Evolutionary conservation across 1,140 invertebrate genomes (phyloP).

Genomic region (Anadara kagoshimensis): DNA sequence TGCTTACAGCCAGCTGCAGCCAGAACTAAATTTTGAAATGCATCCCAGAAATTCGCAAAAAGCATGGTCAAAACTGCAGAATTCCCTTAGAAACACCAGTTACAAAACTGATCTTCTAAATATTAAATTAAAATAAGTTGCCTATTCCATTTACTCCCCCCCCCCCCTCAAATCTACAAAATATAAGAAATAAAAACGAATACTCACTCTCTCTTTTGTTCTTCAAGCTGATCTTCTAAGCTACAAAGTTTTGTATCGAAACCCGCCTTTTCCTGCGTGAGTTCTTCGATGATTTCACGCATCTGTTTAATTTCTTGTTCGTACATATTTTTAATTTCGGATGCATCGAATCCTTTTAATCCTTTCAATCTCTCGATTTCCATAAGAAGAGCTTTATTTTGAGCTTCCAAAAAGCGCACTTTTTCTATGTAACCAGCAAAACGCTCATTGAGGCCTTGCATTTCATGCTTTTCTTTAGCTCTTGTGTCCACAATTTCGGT

Average conservation of each 20-base stretch:
- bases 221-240: slow-evolving; percentile 51
- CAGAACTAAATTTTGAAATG: too few species aligned
- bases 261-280: slow-evolving; percentile 52
- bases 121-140: too few species aligned
- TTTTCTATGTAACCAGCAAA: slow-evolving; percentile 77
- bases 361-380: slow-evolving; percentile 73
- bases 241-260: slow-evolving; percentile 48
- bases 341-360: slow-evolving; percentile 29
- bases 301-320: slow-evolving; percentile 55
- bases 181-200: not conserved
- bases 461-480: slow-evolving; percentile 75
- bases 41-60: too few species aligned
- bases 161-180: too few species aligned
- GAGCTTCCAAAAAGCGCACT: slow-evolving; percentile 75
- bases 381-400: slow-evolving; percentile 74
- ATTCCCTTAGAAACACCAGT: too few species aligned
- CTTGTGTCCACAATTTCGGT: slow-evolving; percentile 68
- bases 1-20: too few species aligned
- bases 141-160: too few species aligned
- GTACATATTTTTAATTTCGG: slow-evolving; percentile 60
- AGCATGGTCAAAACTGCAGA: too few species aligned
- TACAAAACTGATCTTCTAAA: too few species aligned
- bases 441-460: slow-evolving; percentile 75
- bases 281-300: slow-evolving; percentile 53
- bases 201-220: slow-evolving; percentile 52